Evolutionary conservation across 2,888 invertebrate genomes (phyloP).

Genomic region (Acrobasis consociella): DNA sequence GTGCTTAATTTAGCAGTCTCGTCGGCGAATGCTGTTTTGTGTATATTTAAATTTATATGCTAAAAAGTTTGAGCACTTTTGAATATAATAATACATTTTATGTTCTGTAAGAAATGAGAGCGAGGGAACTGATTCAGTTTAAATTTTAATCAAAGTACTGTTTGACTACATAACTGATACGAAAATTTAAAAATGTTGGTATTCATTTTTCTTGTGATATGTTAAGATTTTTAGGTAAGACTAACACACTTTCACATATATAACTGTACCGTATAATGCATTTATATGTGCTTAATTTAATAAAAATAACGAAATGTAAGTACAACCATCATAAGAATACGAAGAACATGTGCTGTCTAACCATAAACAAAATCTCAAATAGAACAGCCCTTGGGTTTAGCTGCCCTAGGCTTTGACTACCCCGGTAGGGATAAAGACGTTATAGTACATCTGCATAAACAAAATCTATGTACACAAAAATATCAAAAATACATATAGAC

Average conservation of each 20-base stretch:
- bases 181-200: no score
- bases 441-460: no score
- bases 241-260: no score
- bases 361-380: not conserved
- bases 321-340: not conserved
- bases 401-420: not conserved
- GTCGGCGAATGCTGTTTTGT: conserved; percentile 1
- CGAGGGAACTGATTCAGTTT: no score
- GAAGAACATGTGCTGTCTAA: not conserved
- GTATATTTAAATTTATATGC: conserved; percentile 8
- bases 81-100: not conserved
- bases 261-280: no score
- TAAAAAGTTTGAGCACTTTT: not conserved
- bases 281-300: no score
- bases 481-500: not conserved
- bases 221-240: no score
- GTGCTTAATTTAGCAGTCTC: conserved; percentile 15
- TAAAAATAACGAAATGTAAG: not conserved
- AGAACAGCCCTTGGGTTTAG: not conserved
- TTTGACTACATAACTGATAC: no score
- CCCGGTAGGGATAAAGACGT: no score
- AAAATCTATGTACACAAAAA: not conserved
- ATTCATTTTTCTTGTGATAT: no score
- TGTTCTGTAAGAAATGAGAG: no score
- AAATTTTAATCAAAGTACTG: no score